Percentiles rank a stretch among this genome's conserved stretches.
Conservation (phyloP, 1,140 invertebrate genomes). For the Centruroides sculpturatus region DNA sequence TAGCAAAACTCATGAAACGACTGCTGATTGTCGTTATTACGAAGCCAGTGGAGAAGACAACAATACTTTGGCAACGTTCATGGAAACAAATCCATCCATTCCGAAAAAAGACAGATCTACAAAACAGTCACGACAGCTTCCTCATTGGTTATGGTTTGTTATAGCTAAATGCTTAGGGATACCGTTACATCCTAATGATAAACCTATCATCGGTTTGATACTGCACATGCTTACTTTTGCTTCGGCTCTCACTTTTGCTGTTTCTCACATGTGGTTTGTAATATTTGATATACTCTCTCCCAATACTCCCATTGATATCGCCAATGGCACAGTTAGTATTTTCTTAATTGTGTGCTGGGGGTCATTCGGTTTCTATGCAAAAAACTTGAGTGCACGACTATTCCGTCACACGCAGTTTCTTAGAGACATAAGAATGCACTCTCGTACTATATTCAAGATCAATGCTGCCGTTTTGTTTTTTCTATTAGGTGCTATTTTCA, state of each 20-base stretch:
- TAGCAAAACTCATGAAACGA: no score
- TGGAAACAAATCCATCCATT: background rate
- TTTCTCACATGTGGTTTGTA: constrained; percentile 21
- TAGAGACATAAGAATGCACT: constrained; percentile 29
- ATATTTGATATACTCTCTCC: constrained; percentile 27
- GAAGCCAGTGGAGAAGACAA: no score
- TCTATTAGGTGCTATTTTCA: constrained; percentile 19
- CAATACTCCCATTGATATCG: constrained; percentile 24
- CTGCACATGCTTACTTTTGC: constrained; percentile 26
- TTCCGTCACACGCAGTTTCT: constrained; percentile 29
- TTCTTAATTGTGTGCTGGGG: constrained; percentile 27
- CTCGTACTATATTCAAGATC: constrained; percentile 31
- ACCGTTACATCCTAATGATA: constrained; percentile 5
- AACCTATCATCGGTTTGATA: constrained; percentile 22
- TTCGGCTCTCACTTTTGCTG: constrained; percentile 4
- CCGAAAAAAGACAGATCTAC: background rate
- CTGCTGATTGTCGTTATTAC: no score
- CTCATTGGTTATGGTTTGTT: constrained; percentile 10
- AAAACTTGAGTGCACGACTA: constrained; percentile 14
- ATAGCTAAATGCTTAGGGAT: constrained; percentile 12
- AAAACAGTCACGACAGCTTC: constrained; percentile 8
- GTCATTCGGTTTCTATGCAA: constrained; percentile 11
- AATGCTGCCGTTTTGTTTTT: constrained; percentile 24
- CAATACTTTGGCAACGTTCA: background rate
- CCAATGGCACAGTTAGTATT: constrained; percentile 24